phyloP scores from a whole-genome alignment of 2,888 invertebrate genomes.

The Chaetogeoica ovagalla region DNA sequence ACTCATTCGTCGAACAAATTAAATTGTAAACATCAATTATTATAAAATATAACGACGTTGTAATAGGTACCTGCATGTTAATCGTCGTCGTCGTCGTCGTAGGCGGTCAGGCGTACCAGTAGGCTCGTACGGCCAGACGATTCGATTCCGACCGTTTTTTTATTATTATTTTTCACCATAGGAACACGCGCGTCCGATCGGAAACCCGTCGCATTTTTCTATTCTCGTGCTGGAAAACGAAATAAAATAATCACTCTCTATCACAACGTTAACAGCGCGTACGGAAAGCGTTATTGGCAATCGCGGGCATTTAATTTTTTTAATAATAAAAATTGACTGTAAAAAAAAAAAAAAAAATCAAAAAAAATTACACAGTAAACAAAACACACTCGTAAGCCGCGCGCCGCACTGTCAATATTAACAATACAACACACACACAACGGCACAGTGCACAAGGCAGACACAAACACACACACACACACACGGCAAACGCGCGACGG shows the following conservation, averaged over 20 bases:
- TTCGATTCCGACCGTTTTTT: slow-evolving; percentile 18
- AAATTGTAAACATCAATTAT: neutral
- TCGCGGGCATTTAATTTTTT: neutral
- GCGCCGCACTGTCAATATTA: neutral
- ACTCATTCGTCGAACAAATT: too few relatives aligned
- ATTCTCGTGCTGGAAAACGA: neutral
- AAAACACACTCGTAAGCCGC: slow-evolving; percentile 35
- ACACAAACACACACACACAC: neutral
- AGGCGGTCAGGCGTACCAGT: neutral
- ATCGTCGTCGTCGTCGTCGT: neutral
- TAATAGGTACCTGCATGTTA: slow-evolving; percentile 36
- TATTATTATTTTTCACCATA: slow-evolving; percentile 1
- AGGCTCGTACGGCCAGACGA: neutral
- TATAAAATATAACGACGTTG: neutral
- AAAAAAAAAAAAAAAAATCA: too few relatives aligned
- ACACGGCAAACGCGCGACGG: neutral
- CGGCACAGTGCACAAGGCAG: neutral
- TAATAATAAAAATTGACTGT: slow-evolving; percentile 1
- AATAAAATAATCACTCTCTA: neutral
- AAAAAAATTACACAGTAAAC: slow-evolving; percentile 26
- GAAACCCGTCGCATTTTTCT: neutral
- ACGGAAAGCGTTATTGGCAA: neutral
- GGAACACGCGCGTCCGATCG: neutral
- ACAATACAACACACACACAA: neutral
- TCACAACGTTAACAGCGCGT: neutral